These are phyloP conservation scores for Sturnus vulgaris DNA, from an alignment of 2,113 vertebrate genomes.

Conservation along the genomic window DNA sequence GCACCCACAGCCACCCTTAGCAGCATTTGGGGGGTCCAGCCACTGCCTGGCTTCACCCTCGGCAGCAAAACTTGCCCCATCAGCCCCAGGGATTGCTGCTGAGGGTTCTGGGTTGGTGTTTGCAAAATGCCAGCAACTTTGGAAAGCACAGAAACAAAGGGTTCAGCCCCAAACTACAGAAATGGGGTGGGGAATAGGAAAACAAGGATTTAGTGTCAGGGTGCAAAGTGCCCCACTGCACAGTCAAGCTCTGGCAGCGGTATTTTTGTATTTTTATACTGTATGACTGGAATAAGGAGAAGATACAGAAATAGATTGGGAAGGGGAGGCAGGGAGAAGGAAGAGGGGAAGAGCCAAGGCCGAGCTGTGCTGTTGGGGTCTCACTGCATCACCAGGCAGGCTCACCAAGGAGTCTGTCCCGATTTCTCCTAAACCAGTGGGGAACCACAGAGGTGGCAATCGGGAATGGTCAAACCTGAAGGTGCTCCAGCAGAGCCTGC, in stretches of 20 bases:
- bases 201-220: not conserved
- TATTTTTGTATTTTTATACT: not conserved
- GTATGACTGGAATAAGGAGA: not conserved
- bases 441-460: not conserved
- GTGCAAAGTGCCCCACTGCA: not conserved
- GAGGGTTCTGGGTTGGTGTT: not conserved
- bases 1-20: not conserved
- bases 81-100: not conserved
- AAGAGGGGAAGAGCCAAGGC: not conserved
- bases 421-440: not conserved
- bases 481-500: not conserved
- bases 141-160: not conserved
- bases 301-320: not conserved
- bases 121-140: not conserved
- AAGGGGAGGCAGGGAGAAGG: not conserved
- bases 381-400: not conserved
- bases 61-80: not conserved
- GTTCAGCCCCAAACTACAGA: not conserved
- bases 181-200: not conserved
- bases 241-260: not conserved
- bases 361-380: not conserved
- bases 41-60: not conserved
- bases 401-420: not conserved
- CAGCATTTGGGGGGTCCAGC: not conserved
- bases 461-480: not conserved